phyloP scores from a whole-genome alignment of 2,888 invertebrate species.

The Platypus cylindrus region DNA sequence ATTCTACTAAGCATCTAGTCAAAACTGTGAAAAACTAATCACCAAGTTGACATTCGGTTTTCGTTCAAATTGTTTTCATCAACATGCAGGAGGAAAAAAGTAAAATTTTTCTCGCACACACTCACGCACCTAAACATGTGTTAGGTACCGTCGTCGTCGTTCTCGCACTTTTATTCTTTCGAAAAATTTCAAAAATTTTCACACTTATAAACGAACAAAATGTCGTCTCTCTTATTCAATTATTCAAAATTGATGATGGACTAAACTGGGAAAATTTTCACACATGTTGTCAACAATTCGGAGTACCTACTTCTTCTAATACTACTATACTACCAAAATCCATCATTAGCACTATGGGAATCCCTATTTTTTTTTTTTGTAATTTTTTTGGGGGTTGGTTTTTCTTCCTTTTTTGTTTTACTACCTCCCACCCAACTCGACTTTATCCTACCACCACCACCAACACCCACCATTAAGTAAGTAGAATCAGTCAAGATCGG shows the following conservation, averaged over 20 bases:
- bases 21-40: constrained; percentile 21
- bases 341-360: too few species aligned
- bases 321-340: too few species aligned
- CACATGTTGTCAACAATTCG: constrained; percentile 35
- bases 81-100: too few species aligned
- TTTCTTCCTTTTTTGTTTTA: too few species aligned
- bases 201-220: too few species aligned
- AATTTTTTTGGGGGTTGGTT: constrained; percentile 11
- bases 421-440: not conserved
- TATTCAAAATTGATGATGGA: constrained; percentile 32
- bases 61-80: too few species aligned
- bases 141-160: too few species aligned
- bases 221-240: constrained; percentile 22
- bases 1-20: too few species aligned
- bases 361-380: constrained; percentile 17
- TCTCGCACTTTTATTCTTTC: too few species aligned
- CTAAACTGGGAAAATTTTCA: constrained; percentile 34
- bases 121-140: constrained; percentile 1
- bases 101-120: constrained; percentile 4
- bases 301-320: too few species aligned
- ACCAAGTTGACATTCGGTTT: constrained; percentile 25
- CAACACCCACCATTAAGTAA: too few species aligned
- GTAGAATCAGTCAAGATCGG: not conserved
- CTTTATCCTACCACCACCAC: too few species aligned
- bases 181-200: constrained; percentile 19